Percentiles rank a stretch among this genome's conserved stretches.
These are phyloP conservation scores for Coryphaenoides rupestris DNA, from an alignment of 2,113 vertebrate species.

Conservation along the genomic window DNA sequence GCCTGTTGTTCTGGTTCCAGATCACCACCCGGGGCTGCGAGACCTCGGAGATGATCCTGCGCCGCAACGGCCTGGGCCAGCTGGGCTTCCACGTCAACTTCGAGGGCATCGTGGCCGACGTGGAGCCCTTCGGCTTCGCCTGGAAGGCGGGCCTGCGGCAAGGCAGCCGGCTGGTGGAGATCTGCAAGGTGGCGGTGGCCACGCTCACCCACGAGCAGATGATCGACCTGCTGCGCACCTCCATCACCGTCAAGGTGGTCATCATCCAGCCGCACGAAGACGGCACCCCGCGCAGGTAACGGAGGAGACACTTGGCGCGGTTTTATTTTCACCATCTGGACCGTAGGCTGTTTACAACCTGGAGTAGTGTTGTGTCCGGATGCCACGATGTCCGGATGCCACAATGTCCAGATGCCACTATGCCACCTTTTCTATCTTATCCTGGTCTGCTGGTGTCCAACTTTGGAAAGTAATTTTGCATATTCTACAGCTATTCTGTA, in stretches of 20 bases:
- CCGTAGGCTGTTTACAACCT: too few species aligned
- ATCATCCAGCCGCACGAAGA: constrained; percentile 94
- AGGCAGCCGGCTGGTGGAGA: constrained; percentile 94
- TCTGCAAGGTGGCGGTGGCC: constrained; percentile 94
- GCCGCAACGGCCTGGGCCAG: constrained; percentile 89
- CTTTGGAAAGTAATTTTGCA: too few species aligned
- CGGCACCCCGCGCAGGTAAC: constrained; percentile 88
- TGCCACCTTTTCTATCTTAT: too few species aligned
- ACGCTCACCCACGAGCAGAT: constrained; percentile 96
- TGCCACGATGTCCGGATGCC: too few species aligned
- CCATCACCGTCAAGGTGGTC: constrained; percentile 89
- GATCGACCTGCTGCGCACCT: constrained; percentile 93
- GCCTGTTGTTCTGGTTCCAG: constrained; percentile 57
- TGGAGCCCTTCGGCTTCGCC: constrained; percentile 94
- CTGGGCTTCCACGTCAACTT: constrained; percentile 98
- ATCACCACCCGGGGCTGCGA: constrained; percentile 91
- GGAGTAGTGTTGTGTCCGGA: too few species aligned
- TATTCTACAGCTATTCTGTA: too few species aligned
- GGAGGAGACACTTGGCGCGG: too few species aligned
- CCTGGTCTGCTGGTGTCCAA: too few species aligned
- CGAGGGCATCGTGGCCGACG: constrained; percentile 94
- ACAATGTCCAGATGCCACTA: too few species aligned
- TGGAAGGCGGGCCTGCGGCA: constrained; percentile 95
- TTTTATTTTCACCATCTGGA: too few species aligned
- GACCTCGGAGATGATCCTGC: constrained; percentile 88